A percentile compares a stretch with the other conserved stretches of the same genome.
Conservation (phyloP, 2,797 vertebrate species). For the Sus cebifrons region DNA sequence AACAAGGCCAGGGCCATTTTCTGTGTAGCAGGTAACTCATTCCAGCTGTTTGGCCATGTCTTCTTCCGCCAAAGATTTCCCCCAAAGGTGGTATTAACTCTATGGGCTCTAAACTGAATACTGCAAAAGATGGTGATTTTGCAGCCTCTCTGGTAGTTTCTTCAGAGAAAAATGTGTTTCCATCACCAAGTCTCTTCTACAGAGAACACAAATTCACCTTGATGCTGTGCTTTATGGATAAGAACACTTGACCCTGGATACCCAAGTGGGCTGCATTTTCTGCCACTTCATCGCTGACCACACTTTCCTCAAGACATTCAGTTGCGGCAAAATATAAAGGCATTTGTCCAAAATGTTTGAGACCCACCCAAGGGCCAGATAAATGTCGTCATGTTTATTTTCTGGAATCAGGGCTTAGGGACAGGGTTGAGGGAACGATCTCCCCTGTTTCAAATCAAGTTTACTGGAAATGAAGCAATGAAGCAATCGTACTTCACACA, state of each 20-base stretch:
- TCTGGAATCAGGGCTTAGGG: constrained; percentile 74
- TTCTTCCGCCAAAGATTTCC: constrained; percentile 37
- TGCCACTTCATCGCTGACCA: background rate
- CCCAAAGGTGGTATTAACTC: constrained; percentile 16
- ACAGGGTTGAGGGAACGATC: constrained; percentile 50
- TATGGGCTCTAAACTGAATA: background rate
- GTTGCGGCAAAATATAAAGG: constrained; percentile 60
- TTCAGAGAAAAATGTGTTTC: background rate
- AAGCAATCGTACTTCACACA: constrained; percentile 59
- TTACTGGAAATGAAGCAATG: constrained; percentile 78
- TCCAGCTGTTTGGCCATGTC: constrained; percentile 19
- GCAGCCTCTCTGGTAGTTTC: background rate
- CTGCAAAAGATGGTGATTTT: background rate
- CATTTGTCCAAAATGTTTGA: constrained; percentile 58
- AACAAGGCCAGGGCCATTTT: constrained; percentile 18
- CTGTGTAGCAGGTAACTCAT: constrained; percentile 43
- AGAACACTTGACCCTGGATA: background rate
- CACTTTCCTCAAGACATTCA: background rate
- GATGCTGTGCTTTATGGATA: background rate
- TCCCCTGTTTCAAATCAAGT: constrained; percentile 69
- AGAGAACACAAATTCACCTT: background rate
- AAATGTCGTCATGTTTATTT: constrained; percentile 75
- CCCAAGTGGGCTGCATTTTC: background rate
- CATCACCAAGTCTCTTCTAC: background rate
- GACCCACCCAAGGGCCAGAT: constrained; percentile 36